Conservation (phyloP, 2,888 invertebrate genomes). For the Nowickia ferox region DNA sequence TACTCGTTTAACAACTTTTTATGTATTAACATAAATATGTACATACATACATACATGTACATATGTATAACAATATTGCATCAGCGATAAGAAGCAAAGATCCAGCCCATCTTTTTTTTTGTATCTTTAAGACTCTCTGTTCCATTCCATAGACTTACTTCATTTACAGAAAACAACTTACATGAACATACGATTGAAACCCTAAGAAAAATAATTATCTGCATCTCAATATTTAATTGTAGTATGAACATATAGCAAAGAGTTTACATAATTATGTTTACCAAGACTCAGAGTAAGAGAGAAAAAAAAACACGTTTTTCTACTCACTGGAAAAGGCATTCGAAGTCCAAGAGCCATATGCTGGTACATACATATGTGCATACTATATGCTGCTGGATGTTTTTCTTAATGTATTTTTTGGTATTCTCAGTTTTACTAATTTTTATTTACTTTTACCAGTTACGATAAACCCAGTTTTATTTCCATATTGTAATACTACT, state of each 20-base stretch:
- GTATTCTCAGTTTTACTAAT: slow-evolving; percentile 11
- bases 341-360: slow-evolving; percentile 21
- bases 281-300: slow-evolving; percentile 31
- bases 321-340: slow-evolving; percentile 31
- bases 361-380: no score
- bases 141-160: slow-evolving; percentile 37
- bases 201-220: slow-evolving; percentile 28
- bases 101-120: background rate
- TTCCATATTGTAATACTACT: background rate
- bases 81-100: slow-evolving; percentile 51
- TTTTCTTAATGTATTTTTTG: slow-evolving; percentile 31
- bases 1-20: slow-evolving; percentile 5
- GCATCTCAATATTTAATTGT: slow-evolving; percentile 17
- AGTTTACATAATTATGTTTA: slow-evolving; percentile 43
- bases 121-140: slow-evolving; percentile 19
- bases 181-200: background rate
- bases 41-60: background rate
- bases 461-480: slow-evolving; percentile 51
- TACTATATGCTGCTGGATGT: slow-evolving; percentile 48
- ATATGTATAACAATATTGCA: slow-evolving; percentile 22
- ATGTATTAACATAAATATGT: background rate
- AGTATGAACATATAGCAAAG: background rate
- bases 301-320: slow-evolving; percentile 56
- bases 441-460: slow-evolving; percentile 40
- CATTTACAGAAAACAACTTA: slow-evolving; percentile 1